Conservation (phyloP, 2,797 vertebrate genomes). For the Siniperca obscura region DNA sequence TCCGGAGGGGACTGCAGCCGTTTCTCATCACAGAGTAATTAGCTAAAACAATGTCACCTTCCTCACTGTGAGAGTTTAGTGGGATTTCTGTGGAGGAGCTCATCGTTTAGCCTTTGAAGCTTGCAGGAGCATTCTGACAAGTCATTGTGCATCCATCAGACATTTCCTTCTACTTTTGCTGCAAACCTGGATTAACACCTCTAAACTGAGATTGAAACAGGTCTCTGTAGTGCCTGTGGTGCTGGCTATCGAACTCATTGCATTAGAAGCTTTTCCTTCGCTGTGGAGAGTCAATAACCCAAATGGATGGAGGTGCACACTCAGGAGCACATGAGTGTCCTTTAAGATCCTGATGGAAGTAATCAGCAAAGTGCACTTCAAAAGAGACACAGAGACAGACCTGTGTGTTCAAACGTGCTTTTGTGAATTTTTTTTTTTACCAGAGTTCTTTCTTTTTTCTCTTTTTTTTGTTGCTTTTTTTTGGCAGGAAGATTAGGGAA, state of each 20-base stretch:
- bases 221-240: constrained; percentile 3
- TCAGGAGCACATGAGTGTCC: constrained; percentile 42
- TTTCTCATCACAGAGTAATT: constrained; percentile 15
- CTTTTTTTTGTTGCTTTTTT: background rate
- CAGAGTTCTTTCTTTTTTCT: background rate
- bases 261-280: constrained; percentile 52
- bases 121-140: background rate
- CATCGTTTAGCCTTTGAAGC: background rate
- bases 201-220: constrained; percentile 21
- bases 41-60: constrained; percentile 24
- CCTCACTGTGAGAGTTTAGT: background rate
- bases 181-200: constrained; percentile 9
- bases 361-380: constrained; percentile 77
- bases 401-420: constrained; percentile 1
- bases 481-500: background rate
- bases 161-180: constrained; percentile 3
- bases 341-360: constrained; percentile 48
- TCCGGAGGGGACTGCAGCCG: background rate
- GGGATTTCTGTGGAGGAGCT: constrained; percentile 3
- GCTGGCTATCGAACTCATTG: constrained; percentile 42
- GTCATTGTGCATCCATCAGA: background rate
- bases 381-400: constrained; percentile 38
- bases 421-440: background rate
- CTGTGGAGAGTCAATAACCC: constrained; percentile 64
- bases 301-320: constrained; percentile 63